A percentile compares a stretch with the other conserved stretches of the same genome.
Conservation (phyloP, 2,797 vertebrate species). For the Pygocentrus nattereri region DNA sequence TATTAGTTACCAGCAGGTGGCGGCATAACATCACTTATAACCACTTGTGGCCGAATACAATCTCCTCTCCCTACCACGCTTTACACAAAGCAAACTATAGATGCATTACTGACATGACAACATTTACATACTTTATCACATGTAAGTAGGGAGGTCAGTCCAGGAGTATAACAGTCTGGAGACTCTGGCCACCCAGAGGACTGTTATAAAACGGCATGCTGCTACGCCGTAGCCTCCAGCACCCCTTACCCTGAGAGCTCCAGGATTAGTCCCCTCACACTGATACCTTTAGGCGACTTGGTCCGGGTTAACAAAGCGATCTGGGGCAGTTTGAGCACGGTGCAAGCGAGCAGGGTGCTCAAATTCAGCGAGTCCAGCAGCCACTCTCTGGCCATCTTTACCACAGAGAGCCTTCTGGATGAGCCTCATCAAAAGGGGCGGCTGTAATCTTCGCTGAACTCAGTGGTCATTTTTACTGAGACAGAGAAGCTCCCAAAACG, state of each 20-base stretch:
- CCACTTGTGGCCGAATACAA: neutral
- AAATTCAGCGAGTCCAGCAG: constrained; percentile 75
- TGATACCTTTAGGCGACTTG: constrained; percentile 73
- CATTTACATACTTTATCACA: too few relatives aligned
- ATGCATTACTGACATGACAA: too few relatives aligned
- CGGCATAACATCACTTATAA: neutral
- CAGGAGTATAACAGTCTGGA: neutral
- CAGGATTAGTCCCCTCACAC: constrained; percentile 76
- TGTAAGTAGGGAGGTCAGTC: neutral
- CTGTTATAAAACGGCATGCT: neutral
- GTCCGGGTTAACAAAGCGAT: constrained; percentile 76
- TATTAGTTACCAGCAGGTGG: neutral
- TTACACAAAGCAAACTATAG: too few relatives aligned
- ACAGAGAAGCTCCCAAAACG: neutral
- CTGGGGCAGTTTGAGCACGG: constrained; percentile 84
- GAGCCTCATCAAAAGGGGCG: neutral
- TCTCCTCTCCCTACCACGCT: neutral
- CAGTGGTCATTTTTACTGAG: neutral
- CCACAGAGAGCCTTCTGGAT: neutral
- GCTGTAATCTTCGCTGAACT: neutral
- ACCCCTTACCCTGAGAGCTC: constrained; percentile 76
- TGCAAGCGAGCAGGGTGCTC: constrained; percentile 77
- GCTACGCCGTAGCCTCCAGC: too few relatives aligned
- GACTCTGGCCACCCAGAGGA: neutral
- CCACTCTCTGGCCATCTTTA: constrained; percentile 66